phyloP scores from a whole-genome alignment of 2,797 vertebrate genomes.

The Diglossa cyanea region DNA sequence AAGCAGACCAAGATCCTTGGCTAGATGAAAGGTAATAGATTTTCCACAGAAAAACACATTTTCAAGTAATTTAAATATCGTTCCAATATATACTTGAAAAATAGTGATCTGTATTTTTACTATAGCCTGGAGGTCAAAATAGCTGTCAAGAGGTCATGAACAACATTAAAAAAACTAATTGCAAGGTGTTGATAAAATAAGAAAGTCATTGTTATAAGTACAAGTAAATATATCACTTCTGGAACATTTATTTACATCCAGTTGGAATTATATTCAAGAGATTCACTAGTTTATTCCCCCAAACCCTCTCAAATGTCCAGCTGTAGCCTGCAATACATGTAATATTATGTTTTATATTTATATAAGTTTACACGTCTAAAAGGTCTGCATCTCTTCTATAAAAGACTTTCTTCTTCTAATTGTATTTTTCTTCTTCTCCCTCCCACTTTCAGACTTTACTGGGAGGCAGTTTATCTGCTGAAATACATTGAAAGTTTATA shows the following conservation, averaged over 20 bases:
- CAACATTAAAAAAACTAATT: not conserved
- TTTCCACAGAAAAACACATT: not conserved
- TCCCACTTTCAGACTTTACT: not conserved
- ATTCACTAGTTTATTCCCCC: not conserved
- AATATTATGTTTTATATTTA: not conserved
- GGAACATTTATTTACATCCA: not conserved
- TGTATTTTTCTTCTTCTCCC: not conserved
- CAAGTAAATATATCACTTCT: not conserved
- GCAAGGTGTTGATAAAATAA: not conserved
- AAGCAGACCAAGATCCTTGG: not conserved
- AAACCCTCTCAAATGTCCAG: not conserved
- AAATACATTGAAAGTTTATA: slow-evolving; percentile 6
- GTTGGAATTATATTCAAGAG: not conserved
- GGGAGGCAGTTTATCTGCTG: not conserved
- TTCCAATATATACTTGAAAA: accelerated
- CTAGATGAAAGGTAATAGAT: not conserved
- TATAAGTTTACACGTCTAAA: not conserved
- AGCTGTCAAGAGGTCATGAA: not conserved
- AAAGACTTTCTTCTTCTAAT: not conserved
- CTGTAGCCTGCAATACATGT: not conserved
- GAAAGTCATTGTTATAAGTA: not conserved
- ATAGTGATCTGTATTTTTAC: not conserved
- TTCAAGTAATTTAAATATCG: not conserved
- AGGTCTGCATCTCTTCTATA: not conserved
- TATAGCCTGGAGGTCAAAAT: not conserved